Percentiles rank a stretch among this genome's conserved stretches.
These are phyloP conservation scores for Nymphalis polychloros DNA, from an alignment of 2,888 invertebrate species.

Conservation along the genomic window DNA sequence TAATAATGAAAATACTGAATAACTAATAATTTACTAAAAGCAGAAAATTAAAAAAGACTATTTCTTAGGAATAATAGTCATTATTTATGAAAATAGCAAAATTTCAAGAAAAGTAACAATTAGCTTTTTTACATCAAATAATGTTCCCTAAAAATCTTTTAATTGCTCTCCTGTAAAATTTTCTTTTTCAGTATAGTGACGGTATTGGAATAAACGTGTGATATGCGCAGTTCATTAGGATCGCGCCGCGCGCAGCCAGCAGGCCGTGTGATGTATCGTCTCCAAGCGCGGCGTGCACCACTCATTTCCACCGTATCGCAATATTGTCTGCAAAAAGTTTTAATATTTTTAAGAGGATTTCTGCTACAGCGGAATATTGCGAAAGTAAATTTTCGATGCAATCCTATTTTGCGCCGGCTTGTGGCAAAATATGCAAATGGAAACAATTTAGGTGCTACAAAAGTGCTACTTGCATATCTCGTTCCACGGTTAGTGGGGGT, in stretches of 20 bases:
- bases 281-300: not conserved
- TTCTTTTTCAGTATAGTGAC: too few relatives aligned
- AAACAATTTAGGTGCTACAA: conserved; percentile 6
- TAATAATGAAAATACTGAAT: too few relatives aligned
- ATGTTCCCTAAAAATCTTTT: too few relatives aligned
- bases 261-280: not conserved
- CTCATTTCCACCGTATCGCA: not conserved
- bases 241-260: not conserved
- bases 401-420: conserved; percentile 8
- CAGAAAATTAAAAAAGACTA: too few relatives aligned
- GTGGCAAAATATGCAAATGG: conserved; percentile 7
- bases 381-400: conserved; percentile 8
- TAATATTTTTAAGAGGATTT: conserved; percentile 8
- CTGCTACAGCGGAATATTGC: conserved; percentile 7
- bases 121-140: too few relatives aligned
- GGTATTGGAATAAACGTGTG: too few relatives aligned
- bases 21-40: too few relatives aligned
- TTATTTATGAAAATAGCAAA: too few relatives aligned
- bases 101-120: too few relatives aligned
- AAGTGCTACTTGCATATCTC: conserved; percentile 4
- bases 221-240: not conserved
- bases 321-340: conserved; percentile 1
- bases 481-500: not conserved
- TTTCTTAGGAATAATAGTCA: too few relatives aligned
- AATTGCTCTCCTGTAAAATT: too few relatives aligned